Conservation (phyloP, 2,888 invertebrate genomes). For the Torymus auratus region DNA sequence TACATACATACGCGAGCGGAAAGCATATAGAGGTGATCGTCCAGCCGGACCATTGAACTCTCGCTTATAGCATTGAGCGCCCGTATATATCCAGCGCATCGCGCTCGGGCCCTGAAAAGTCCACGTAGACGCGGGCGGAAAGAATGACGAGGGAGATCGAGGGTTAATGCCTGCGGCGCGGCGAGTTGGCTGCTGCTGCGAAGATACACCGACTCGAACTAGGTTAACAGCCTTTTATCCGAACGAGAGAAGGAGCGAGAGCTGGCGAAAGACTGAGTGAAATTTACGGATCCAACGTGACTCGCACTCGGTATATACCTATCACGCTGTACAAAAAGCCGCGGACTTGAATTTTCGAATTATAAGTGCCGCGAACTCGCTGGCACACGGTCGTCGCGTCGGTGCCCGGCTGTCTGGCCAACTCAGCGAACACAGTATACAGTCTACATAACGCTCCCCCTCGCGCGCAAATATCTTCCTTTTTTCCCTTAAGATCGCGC, state of each 20-base stretch:
- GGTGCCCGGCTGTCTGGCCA: conserved; percentile 71
- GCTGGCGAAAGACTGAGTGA: conserved; percentile 14
- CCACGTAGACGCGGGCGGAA: not conserved
- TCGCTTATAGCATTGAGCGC: no score
- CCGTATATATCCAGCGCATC: no score
- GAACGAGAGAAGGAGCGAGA: conserved; percentile 15
- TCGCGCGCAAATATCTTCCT: no score
- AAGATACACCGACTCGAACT: conserved; percentile 24
- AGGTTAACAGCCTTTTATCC: conserved; percentile 55
- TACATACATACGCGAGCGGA: no score
- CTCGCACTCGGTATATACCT: conserved; percentile 33
- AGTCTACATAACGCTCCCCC: no score
- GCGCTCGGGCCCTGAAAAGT: not conserved
- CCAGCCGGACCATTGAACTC: no score
- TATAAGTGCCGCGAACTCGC: not conserved
- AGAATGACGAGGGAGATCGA: not conserved
- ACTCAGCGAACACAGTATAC: conserved; percentile 28
- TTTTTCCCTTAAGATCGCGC: no score
- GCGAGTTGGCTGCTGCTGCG: conserved; percentile 2
- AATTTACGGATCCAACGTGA: conserved; percentile 52
- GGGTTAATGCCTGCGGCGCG: conserved; percentile 21
- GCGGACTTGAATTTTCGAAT: conserved; percentile 27
- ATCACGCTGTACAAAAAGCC: not conserved
- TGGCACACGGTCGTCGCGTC: conserved; percentile 6
- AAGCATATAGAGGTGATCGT: no score